Evolutionary conservation across 1,140 invertebrate genomes (phyloP).

Genomic region (Leptinotarsa texana): DNA sequence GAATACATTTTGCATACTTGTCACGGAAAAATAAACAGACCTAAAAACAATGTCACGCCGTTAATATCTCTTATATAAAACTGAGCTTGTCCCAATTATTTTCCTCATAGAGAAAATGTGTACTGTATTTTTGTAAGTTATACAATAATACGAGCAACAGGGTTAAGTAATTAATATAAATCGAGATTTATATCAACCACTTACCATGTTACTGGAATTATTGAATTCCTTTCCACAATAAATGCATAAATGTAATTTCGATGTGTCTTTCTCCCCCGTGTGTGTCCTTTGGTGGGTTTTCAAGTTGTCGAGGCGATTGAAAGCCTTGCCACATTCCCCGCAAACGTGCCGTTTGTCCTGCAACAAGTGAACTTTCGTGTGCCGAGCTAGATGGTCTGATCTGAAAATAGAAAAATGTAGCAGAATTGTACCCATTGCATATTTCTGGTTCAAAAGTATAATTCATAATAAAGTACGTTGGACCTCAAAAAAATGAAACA

Average conservation of each 20-base stretch:
- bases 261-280: conserved; percentile 56
- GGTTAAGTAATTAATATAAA: conserved; percentile 28
- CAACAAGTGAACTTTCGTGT: conserved; percentile 53
- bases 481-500: no score
- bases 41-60: no score
- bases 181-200: conserved; percentile 32
- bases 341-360: conserved; percentile 57
- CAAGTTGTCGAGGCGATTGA: conserved; percentile 55
- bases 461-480: no score
- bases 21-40: no score
- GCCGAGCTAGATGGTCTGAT: conserved; percentile 51
- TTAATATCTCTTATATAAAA: neutral
- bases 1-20: no score
- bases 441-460: no score
- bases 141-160: conserved; percentile 28
- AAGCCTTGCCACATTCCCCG: conserved; percentile 58
- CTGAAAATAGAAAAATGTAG: conserved; percentile 36
- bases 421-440: neutral
- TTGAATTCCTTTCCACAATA: conserved; percentile 58
- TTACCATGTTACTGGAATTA: conserved; percentile 55
- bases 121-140: conserved; percentile 10
- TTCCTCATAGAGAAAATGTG: neutral
- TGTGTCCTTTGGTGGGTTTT: conserved; percentile 56
- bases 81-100: conserved; percentile 7
- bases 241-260: conserved; percentile 56